Evolutionary conservation across 2,797 vertebrate genomes (phyloP), one percentile per base, ranked within the genome.

Genomic region (Gymnoscopelus microlampas): DNA sequence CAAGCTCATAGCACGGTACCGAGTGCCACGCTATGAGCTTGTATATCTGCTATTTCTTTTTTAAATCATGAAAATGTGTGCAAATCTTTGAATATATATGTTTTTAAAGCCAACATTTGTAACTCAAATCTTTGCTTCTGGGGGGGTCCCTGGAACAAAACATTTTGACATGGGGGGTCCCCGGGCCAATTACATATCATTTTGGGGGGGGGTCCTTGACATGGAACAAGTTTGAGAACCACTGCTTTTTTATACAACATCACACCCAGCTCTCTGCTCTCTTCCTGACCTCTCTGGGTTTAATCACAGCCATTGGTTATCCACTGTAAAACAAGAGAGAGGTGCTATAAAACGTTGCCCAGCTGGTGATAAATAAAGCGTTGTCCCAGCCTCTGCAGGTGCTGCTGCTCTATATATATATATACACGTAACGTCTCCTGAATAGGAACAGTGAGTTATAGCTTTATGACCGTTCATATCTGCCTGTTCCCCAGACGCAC

Each of bases 381-480:
- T 64, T 74, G 80, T 89, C 80, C 80, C 84, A 85, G 91, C 76
- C 84, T 44, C 39, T 44, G 90, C 94, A 94, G 93, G 93, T 94
- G 92, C 82, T 87, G 80, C 85, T 84, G 19, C 72, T 66, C 78
- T 73, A 78, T 82, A 8, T 39, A 78, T 82, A 8, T 39, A 39
- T 44, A 44, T 19, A 19, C 19, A 19, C 39, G 80, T 88, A 90
- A 91, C 85, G 84, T 91, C 83, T 83, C 83, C 80, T 80, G 81
- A 88, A 90, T 89, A 89, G 83, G 81, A 62, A 75, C 81, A 80
- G 84, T 80, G 76, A 74, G 87, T 94, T 94, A 94, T 92, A 86
- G 90, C 86, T 95, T 94, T 93, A 94, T 94, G 91, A 85, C 90
- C 83, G 76, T 26, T 57, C 81, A 92, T 91, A 93, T 89, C 88